Base-by-base conservation (phyloP, 1,140 invertebrate species). In the Microplitis mediator region DNA sequence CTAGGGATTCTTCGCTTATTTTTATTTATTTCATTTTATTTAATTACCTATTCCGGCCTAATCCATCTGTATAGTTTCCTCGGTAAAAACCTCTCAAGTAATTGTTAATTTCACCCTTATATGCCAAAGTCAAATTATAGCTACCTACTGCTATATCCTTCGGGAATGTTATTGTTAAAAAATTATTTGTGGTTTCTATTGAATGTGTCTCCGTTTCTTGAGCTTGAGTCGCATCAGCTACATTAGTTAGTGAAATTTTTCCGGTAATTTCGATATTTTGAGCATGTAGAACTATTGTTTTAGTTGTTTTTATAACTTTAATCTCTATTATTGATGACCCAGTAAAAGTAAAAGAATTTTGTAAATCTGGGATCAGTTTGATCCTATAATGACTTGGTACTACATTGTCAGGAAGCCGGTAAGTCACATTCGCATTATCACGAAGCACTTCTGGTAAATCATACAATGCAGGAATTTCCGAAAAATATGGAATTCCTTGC, bases 401-500 rank as follows among this genome's bases (percentile, higher is more conserved):
- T 0, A 90, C 88, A 45, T 88, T 78, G 3, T 76, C 81, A 0
- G 92, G 90, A 4, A 95, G 86, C 1, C 91, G 88, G 72, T 91
- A 88, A 6, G 75, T 52, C 14, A 6, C 32, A 4, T 67, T 39
- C 8, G 2, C 11, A 45, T 50, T 31, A 3, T 50, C 13, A 14
- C 58, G 67, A 31, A 35, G n/a, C 14, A 51, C 4, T 32, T 67
- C 13, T 4, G 14, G 60, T 14, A 36, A 23, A n/a, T 61, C 36
- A 11, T 11, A 36, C 16, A 23, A 36, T 60, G n/a, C 13, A 58
- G 51, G 58, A 32, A n/a, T 8, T 35, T 54, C 16, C n/a, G 13
- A 16, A 13, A 16, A 54, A 3, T 5, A 13, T n/a, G 52, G 52
- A 5, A 54, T 54, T 16, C 11, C 52, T 54, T 54, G 52, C 11